Evolutionary conservation across 2,113 vertebrate genomes (phyloP).

Genomic region (Corydoras sp.): DNA sequence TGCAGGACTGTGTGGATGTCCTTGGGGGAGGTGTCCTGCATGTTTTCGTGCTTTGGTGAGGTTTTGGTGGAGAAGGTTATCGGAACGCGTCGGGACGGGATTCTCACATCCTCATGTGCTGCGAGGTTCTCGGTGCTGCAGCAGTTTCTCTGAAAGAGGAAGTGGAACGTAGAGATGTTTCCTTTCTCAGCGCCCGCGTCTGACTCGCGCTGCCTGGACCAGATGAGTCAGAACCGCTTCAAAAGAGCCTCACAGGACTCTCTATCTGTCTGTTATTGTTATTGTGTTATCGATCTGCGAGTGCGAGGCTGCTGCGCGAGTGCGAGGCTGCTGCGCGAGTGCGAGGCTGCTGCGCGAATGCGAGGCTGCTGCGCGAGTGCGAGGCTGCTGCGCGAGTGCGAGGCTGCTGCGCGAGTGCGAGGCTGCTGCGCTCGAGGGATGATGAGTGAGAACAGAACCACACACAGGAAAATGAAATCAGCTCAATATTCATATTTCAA

Average conservation of each 20-base stretch:
- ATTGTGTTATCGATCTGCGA: slow-evolving; percentile 5
- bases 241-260: neutral
- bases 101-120: slow-evolving; percentile 1
- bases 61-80: neutral
- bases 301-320: slow-evolving; percentile 13
- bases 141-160: neutral
- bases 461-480: slow-evolving; percentile 9
- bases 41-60: too few species aligned
- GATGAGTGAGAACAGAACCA: slow-evolving; percentile 13
- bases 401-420: neutral
- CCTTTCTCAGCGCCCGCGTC: slow-evolving; percentile 13
- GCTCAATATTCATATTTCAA: neutral
- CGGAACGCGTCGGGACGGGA: neutral
- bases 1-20: too few species aligned
- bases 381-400: slow-evolving; percentile 8
- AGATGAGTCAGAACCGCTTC: slow-evolving; percentile 17
- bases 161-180: slow-evolving; percentile 17
- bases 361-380: slow-evolving; percentile 18
- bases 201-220: slow-evolving; percentile 2
- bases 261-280: neutral
- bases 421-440: slow-evolving; percentile 17
- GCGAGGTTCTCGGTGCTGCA: neutral
- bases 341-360: neutral
- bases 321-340: slow-evolving; percentile 12
- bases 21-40: too few species aligned